Conservation (phyloP, 1,140 invertebrate genomes). For the Euwallacea fornicatus region DNA sequence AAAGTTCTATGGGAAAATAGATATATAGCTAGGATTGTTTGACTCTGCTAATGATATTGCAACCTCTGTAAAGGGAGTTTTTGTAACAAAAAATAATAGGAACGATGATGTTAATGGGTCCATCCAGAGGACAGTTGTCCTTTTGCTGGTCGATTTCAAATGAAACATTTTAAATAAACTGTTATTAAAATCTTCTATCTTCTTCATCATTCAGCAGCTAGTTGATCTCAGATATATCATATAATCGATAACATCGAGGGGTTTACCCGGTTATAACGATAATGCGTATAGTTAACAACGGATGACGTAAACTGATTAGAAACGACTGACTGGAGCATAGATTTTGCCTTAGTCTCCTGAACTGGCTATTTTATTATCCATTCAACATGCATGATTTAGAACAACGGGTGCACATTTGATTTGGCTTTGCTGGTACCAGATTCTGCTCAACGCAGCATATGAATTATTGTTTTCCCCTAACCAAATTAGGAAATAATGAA, state of each 20-base stretch:
- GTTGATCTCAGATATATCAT: conserved; percentile 7
- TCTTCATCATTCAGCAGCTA: not conserved
- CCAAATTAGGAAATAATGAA: not conserved
- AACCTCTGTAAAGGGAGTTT: too few relatives aligned
- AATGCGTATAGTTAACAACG: conserved; percentile 18
- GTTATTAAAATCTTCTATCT: not conserved
- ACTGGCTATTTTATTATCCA: conserved; percentile 30
- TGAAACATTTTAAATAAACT: not conserved
- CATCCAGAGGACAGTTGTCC: not conserved
- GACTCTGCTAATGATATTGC: too few relatives aligned
- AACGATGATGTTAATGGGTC: not conserved
- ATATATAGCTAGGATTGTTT: too few relatives aligned
- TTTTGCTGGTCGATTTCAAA: not conserved
- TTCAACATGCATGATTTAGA: conserved; percentile 25
- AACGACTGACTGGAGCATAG: conserved; percentile 18
- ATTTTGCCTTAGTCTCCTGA: conserved; percentile 28
- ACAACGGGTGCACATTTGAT: conserved; percentile 10
- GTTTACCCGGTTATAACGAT: conserved; percentile 24
- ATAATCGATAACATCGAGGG: not conserved
- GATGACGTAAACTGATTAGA: conserved; percentile 28
- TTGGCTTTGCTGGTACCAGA: conserved; percentile 7
- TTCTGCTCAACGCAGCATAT: too few relatives aligned
- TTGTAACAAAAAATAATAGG: not conserved
- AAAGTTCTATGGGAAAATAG: not conserved
- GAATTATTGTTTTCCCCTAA: too few relatives aligned